Conservation (phyloP, 37 sponge, comb jelly and placozoan species). For the Axinella damicornis region DNA sequence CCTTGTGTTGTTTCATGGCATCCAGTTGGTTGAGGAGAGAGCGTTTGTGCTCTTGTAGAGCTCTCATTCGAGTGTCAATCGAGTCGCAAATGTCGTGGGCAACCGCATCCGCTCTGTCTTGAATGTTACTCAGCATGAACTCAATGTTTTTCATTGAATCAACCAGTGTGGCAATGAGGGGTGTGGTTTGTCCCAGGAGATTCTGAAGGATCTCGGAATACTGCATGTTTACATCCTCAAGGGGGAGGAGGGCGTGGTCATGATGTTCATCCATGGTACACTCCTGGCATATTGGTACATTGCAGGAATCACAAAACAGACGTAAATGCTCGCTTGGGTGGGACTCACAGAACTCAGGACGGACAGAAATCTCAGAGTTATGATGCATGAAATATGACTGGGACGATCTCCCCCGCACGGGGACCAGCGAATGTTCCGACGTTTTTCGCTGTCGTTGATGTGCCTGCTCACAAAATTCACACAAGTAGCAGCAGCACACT, state of each 20-base stretch:
- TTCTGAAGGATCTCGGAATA: constrained; percentile 20
- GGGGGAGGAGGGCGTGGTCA: constrained; percentile 31
- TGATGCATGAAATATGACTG: background rate
- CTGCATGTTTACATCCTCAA: constrained; percentile 46
- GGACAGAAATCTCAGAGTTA: background rate
- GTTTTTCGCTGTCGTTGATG: constrained; percentile 65
- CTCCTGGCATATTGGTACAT: constrained; percentile 39
- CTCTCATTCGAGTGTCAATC: constrained; percentile 60
- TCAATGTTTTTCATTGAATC: constrained; percentile 57
- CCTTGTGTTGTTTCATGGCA: constrained; percentile 43
- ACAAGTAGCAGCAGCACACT: constrained; percentile 43
- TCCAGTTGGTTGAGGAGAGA: constrained; percentile 56
- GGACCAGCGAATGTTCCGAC: constrained; percentile 31
- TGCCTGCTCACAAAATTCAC: constrained; percentile 58
- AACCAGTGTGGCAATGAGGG: constrained; percentile 25
- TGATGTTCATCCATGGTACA: constrained; percentile 45
- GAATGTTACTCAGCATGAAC: constrained; percentile 24
- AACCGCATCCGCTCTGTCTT: constrained; percentile 26
- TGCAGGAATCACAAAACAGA: constrained; percentile 69
- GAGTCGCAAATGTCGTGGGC: constrained; percentile 67
- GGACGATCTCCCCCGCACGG: background rate
- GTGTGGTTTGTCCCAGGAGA: constrained; percentile 34
- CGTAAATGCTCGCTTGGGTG: constrained; percentile 34
- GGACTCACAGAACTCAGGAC: background rate
- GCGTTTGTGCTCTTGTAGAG: constrained; percentile 82